Percentiles rank a stretch among this genome's conserved stretches.
Evolutionary conservation across 2,888 invertebrate species (phyloP).

Genomic region (Dermolepida albohirtum): DNA sequence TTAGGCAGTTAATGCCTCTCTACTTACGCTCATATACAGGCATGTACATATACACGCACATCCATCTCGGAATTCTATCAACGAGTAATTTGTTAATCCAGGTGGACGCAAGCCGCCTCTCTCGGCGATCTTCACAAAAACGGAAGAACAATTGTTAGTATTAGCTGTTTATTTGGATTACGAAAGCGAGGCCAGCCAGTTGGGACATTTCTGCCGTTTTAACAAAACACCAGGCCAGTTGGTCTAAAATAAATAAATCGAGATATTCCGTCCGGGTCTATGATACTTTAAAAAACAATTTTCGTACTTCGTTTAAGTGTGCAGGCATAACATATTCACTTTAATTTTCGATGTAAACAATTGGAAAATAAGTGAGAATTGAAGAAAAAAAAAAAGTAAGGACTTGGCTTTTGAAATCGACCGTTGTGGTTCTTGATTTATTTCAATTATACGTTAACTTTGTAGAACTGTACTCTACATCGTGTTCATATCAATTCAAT

Average conservation of each 20-base stretch:
- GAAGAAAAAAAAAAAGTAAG: too few species aligned
- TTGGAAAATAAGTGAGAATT: too few species aligned
- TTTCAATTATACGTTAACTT: too few species aligned
- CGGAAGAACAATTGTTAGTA: conserved; percentile 62
- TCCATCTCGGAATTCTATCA: conserved; percentile 35
- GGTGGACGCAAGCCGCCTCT: conserved; percentile 61
- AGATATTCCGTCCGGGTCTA: conserved; percentile 35
- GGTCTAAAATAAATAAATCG: conserved; percentile 43
- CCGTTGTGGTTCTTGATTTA: too few species aligned
- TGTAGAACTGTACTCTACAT: too few species aligned
- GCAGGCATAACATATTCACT: background rate
- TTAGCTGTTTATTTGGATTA: conserved; percentile 61
- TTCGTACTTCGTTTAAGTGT: conserved; percentile 18
- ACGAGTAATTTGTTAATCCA: conserved; percentile 51
- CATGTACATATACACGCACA: background rate
- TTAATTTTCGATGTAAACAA: too few species aligned
- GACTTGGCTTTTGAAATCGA: too few species aligned
- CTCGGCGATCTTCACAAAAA: conserved; percentile 45
- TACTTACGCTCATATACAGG: conserved; percentile 6
- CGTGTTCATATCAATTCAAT: too few species aligned
- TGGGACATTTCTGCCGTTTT: conserved; percentile 56
- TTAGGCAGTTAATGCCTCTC: conserved; percentile 40
- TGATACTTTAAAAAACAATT: conserved; percentile 37
- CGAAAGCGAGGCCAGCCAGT: conserved; percentile 56
- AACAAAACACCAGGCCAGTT: conserved; percentile 42